Evolutionary conservation across 2,113 vertebrate genomes (phyloP), one percentile per base, ranked within the genome.

Genomic region (Euleptes europaea): DNA sequence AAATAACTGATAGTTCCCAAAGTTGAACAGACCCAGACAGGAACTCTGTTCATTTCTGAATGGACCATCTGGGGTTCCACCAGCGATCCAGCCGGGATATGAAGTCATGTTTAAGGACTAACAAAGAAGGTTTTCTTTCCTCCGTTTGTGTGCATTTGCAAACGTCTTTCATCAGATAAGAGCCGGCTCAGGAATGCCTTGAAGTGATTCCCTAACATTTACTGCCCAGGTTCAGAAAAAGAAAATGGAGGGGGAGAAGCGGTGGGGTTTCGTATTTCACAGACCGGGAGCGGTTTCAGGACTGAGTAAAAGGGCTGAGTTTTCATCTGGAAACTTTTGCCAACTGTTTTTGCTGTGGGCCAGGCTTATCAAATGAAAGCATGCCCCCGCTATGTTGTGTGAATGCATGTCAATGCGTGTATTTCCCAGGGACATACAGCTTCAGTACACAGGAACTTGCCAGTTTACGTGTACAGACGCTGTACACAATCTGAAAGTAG

Each of bases 101-200:
- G 93, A 96, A 93, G 88, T 95, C 87, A 92, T 75, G 66, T 88
- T 28, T 85, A 89, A 90, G 93, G 92, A 94, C 89, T 81, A 95
- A 94, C 92, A 96, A 96, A 95, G 93, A 87, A 87, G 80, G 91
- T 90, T 95, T 93, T 96, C 91, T 96, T 84, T 80, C 63, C 73
- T 23, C 13, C 4, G n/a, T 33, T 15, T 90, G 90, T 95, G 93
- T 93, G 88, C 72, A 79, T 21, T 40, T 87, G 85, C 83, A 69
- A 81, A 85, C 23, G 38, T 72, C 21, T 91, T 82, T 86, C 42
- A 77, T 70, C 88, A 90, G 91, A 33, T 85, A 49, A 74, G 71
- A 78, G 49, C 71, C 57, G 3, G 1, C 54, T 19, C 72, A 87
- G 88, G 82, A 88, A 85, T 91, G 88, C 1, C 51, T 51, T 38